These are phyloP conservation scores for Coturnix japonica DNA, from an alignment of 2,113 vertebrate species.

Conservation along the genomic window DNA sequence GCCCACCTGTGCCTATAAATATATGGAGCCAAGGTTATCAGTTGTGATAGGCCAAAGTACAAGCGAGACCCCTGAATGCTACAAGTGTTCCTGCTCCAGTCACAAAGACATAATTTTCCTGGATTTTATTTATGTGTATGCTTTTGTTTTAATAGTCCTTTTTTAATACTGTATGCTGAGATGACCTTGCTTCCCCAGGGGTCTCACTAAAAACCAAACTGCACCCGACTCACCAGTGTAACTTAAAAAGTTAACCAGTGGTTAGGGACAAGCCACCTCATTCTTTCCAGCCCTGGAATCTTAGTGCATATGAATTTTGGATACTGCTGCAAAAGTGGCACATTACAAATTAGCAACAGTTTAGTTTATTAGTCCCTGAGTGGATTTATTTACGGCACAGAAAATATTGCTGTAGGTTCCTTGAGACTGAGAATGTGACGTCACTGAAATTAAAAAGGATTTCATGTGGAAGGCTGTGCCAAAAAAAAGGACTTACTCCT, in stretches of 20 bases:
- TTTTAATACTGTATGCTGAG: slow-evolving; percentile 39
- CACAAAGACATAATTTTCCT: slow-evolving; percentile 59
- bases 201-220: slow-evolving; percentile 68
- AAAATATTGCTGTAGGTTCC: slow-evolving; percentile 71
- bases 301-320: slow-evolving; percentile 68
- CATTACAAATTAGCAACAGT: slow-evolving; percentile 74
- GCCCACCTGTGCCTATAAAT: slow-evolving; percentile 16
- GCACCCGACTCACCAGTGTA: slow-evolving; percentile 63
- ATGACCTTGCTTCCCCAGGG: slow-evolving; percentile 42
- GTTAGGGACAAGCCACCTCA: slow-evolving; percentile 72
- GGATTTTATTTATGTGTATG: slow-evolving; percentile 48
- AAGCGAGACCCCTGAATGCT: slow-evolving; percentile 15
- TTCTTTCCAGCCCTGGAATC: slow-evolving; percentile 74
- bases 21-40: slow-evolving; percentile 18
- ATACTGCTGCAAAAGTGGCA: slow-evolving; percentile 71
- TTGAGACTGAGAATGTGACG: slow-evolving; percentile 42
- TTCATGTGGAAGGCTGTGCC: slow-evolving; percentile 47
- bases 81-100: slow-evolving; percentile 40
- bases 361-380: slow-evolving; percentile 71
- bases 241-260: slow-evolving; percentile 68
- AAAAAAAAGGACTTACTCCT: slow-evolving; percentile 54
- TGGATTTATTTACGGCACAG: slow-evolving; percentile 70
- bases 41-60: background rate
- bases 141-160: slow-evolving; percentile 57
- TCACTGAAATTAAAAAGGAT: slow-evolving; percentile 69